Percentiles rank a stretch among this genome's conserved stretches.
These are phyloP conservation scores for Rhea pennata DNA, from an alignment of 2,113 vertebrate species.

Conservation along the genomic window DNA sequence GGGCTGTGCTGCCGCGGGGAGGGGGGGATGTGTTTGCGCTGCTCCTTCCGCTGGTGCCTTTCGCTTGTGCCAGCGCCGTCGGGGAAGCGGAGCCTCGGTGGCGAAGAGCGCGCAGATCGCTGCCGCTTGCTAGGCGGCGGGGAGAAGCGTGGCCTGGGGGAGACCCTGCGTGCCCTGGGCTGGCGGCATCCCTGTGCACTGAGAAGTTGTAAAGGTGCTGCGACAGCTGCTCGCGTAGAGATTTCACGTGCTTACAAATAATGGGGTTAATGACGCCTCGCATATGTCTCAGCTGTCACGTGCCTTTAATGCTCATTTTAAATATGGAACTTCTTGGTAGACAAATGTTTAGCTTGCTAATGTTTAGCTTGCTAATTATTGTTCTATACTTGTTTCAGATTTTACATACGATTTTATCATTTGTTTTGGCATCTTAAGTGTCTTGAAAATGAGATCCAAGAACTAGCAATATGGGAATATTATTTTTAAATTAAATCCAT, in stretches of 20 bases:
- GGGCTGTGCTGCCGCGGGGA: neutral
- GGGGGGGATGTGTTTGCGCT: neutral
- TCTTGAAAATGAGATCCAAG: neutral
- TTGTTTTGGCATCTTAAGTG: neutral
- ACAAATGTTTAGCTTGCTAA: neutral
- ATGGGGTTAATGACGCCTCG: neutral
- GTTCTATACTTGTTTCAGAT: neutral
- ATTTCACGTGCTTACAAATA: neutral
- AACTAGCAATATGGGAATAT: neutral
- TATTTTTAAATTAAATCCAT: neutral
- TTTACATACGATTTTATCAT: neutral
- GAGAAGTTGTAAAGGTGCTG: neutral
- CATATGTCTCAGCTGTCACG: neutral
- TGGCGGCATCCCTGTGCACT: neutral
- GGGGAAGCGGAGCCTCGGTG: neutral
- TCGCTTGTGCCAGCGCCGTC: accelerated
- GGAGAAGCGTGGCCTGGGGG: neutral
- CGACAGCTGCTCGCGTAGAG: neutral
- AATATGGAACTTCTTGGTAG: neutral
- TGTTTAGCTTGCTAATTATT: neutral
- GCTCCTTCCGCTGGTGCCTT: neutral
- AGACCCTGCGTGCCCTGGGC: neutral
- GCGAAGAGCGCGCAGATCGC: neutral
- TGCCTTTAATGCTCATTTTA: neutral
- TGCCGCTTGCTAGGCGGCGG: accelerated